phyloP scores from a whole-genome alignment of 1,140 invertebrate species.

The Notospermus geniculatus region DNA sequence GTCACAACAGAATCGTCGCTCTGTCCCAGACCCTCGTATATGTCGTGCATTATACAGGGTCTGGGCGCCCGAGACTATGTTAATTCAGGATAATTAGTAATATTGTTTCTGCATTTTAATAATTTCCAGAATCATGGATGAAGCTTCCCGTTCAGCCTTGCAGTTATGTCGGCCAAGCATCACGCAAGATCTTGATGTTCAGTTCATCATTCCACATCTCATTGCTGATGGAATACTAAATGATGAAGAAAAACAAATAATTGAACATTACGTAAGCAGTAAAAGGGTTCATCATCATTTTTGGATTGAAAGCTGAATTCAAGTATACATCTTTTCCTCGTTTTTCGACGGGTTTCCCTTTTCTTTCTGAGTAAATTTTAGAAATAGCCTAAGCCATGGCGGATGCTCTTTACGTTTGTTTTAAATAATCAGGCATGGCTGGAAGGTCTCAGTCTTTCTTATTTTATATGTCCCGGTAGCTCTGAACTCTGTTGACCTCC shows the following conservation, averaged over 20 bases:
- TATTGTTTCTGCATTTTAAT: no score
- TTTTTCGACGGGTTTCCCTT: not conserved
- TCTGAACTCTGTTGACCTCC: not conserved
- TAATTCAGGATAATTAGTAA: no score
- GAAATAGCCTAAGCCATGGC: not conserved
- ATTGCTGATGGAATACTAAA: not conserved
- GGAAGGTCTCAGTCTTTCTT: not conserved
- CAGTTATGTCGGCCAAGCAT: not conserved
- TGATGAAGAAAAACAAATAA: constrained; percentile 1
- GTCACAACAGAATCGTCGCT: no score
- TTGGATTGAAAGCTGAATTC: not conserved
- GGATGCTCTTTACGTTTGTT: not conserved
- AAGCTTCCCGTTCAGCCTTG: not conserved
- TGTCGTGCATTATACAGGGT: no score
- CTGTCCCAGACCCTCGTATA: no score
- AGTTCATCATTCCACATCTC: not conserved
- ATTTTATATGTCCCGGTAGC: no score
- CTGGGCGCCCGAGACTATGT: no score
- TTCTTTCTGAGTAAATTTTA: not conserved
- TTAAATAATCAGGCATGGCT: not conserved
- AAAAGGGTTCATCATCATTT: not conserved
- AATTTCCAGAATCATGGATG: not conserved
- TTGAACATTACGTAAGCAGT: not conserved
- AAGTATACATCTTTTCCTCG: not conserved
- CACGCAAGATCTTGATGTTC: not conserved